Base-by-base conservation (phyloP, 2,113 vertebrate genomes). In the Notarius lentiginosus region DNA sequence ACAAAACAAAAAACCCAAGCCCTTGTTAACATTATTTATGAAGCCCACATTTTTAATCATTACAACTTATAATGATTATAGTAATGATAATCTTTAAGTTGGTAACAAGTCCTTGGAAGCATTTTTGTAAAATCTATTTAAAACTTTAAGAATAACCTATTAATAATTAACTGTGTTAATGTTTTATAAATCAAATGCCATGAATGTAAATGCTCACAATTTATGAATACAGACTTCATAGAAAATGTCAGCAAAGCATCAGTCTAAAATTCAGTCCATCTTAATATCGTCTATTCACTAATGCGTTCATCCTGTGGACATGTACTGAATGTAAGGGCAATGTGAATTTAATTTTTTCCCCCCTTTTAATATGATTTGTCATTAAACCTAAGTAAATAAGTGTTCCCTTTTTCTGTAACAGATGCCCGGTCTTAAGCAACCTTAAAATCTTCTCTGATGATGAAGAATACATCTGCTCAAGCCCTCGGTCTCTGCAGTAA, bases 381-480 rank as follows among this genome's bases (percentile, higher is more conserved):
- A 7, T 79, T 65, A 79, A 66, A 79, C n/a, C 27, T 41, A 66
- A 12, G 34, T 51, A 75, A 76, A 66, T 76, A 86, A 89, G 63
- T 51, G 51, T 86, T 27, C 17, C 79, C 79, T 83, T 83, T 83
- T 73, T 58, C 73, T 66, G 51, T 82, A 85, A 47, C 88, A 87
- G 86, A 84, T 87, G 88, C 77, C 73, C 22, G 4, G 77, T 85
- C 86, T 87, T 89, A 85, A 86, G 63, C 65, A 79, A 83, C 76
- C 68, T 81, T 82, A 76, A 87, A 87, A 83, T 88, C 79, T 58
- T 56, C 80, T 73, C 53, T 89, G 63, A 83, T 72, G 63, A 82
- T 89, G 66, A 90, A 56, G 84, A 86, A 76, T 86, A 83, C 81
- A 89, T 87, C 83, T 89, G 86, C 82, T 89, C 73, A 61, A 56